Conservation (phyloP, 2,797 vertebrate species). For the Loris lydekkerianus region DNA sequence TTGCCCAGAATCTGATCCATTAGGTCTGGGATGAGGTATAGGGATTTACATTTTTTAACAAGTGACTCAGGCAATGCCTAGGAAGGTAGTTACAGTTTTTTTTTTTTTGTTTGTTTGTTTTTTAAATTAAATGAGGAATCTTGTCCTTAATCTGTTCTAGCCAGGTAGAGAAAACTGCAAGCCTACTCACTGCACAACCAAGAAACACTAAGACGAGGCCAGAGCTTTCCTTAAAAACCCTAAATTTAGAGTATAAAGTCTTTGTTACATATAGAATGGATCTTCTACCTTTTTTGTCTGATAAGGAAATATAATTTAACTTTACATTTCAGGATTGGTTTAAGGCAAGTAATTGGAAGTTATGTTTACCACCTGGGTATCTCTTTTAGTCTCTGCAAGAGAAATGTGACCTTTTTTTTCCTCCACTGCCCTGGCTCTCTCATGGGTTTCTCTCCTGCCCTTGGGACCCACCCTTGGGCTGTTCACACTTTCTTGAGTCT, state of each 20-base stretch:
- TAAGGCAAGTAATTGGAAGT: conserved; percentile 62
- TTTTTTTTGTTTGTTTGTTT: not conserved
- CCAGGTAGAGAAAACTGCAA: not conserved
- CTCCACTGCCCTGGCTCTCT: not conserved
- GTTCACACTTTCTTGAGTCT: conserved; percentile 46
- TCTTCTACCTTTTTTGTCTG: not conserved
- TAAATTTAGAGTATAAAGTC: not conserved
- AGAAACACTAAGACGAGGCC: not conserved
- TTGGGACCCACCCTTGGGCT: not conserved
- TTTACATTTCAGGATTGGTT: conserved; percentile 60
- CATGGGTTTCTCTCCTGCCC: not conserved
- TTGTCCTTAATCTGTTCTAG: not conserved
- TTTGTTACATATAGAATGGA: not conserved
- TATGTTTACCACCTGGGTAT: conserved; percentile 62
- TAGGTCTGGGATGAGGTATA: not conserved
- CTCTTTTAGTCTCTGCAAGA: conserved; percentile 53
- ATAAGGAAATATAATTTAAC: not conserved
- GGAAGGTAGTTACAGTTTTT: not conserved
- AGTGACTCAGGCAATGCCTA: not conserved
- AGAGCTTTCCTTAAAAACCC: not conserved
- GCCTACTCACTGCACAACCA: not conserved
- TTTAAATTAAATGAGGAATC: not conserved
- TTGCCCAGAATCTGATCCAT: not conserved
- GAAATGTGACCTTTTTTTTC: conserved; percentile 15
- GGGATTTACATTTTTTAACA: not conserved